phyloP scores from a whole-genome alignment of 2,888 invertebrate species.

The Cecidostiba fungosa region DNA sequence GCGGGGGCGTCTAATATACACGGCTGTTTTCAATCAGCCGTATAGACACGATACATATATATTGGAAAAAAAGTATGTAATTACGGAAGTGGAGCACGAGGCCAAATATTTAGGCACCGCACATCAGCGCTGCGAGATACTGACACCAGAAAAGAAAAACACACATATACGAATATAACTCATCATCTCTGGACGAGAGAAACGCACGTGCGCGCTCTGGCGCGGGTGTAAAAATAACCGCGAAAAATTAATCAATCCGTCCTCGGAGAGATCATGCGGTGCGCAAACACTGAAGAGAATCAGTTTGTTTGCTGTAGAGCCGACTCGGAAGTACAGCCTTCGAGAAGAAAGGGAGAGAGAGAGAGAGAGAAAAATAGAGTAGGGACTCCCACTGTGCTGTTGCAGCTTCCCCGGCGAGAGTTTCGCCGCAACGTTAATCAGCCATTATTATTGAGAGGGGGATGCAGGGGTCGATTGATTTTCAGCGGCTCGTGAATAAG shows the following conservation, averaged over 20 bases:
- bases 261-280: background rate
- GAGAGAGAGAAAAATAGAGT: conserved; percentile 27
- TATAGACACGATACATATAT: too few species aligned
- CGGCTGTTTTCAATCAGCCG: too few species aligned
- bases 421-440: conserved; percentile 48
- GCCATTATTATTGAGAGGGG: conserved; percentile 25
- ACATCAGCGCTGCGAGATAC: too few species aligned
- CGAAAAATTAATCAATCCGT: background rate
- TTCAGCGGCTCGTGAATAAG: background rate
- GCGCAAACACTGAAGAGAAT: background rate
- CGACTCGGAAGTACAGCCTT: background rate
- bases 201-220: too few species aligned
- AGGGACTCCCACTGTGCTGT: conserved; percentile 44
- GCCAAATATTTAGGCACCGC: too few species aligned
- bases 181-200: too few species aligned
- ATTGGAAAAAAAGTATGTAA: too few species aligned
- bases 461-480: background rate
- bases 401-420: background rate
- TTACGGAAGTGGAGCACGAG: too few species aligned
- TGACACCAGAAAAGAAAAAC: too few species aligned
- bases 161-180: too few species aligned
- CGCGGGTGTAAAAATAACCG: background rate
- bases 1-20: too few species aligned
- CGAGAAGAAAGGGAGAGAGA: background rate
- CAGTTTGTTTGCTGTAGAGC: background rate